Percentiles rank a stretch among this genome's conserved stretches.
Evolutionary conservation across 2,113 vertebrate genomes (phyloP).

Genomic region (Daphoenositta chrysoptera): DNA sequence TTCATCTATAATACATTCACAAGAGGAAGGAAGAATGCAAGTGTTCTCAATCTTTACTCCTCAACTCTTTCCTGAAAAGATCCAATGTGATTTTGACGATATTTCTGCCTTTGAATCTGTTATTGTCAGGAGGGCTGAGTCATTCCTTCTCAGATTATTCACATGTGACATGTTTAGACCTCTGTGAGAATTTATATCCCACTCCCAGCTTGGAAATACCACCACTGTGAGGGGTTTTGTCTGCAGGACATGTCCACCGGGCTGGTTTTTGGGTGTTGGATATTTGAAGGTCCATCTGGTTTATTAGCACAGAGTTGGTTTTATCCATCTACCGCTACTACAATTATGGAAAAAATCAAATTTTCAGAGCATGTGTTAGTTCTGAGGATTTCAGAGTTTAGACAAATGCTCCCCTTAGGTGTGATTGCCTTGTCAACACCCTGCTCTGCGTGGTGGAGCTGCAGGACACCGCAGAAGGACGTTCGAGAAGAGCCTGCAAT

Average conservation of each 20-base stretch:
- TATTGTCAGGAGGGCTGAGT: conserved; percentile 4
- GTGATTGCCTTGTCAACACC: neutral
- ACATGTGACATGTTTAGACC: conserved; percentile 20
- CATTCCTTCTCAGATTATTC: conserved; percentile 42
- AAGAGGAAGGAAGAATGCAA: conserved; percentile 16
- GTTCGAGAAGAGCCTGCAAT: neutral
- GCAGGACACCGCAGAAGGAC: neutral
- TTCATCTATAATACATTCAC: conserved; percentile 50
- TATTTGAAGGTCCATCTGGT: neutral
- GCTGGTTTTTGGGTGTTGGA: neutral
- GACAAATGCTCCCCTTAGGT: neutral
- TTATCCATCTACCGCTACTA: neutral
- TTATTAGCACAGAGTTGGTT: neutral
- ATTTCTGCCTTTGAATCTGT: conserved; percentile 23
- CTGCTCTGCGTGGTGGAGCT: neutral
- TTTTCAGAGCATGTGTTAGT: neutral
- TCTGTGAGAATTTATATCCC: conserved; percentile 20
- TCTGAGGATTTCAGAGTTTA: neutral
- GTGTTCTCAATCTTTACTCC: conserved; percentile 8
- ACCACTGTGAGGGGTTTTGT: neutral
- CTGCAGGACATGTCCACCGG: neutral
- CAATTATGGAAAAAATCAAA: neutral
- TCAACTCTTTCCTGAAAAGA: neutral
- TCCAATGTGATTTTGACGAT: conserved; percentile 20
- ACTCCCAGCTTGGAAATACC: neutral